Conservation (phyloP, 1,140 invertebrate genomes). For the Zaprionus camerounensis region DNA sequence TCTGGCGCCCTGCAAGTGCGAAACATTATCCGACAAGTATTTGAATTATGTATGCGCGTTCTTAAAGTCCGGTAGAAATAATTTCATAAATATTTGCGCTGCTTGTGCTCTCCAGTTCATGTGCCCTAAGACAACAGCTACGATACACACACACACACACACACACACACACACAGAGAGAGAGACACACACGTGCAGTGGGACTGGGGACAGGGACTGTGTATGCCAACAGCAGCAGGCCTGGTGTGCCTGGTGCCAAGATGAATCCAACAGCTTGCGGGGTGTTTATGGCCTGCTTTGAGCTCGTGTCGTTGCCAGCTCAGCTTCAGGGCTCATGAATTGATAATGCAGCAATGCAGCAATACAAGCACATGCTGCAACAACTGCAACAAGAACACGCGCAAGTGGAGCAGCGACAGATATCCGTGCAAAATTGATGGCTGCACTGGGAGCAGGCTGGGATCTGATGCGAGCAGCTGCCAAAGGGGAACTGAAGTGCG, state of each 20-base stretch:
- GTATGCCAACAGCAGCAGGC: neutral
- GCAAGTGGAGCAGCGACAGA: constrained; percentile 30
- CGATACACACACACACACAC: constrained; percentile 19
- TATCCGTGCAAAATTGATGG: constrained; percentile 70
- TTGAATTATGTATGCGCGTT: constrained; percentile 2
- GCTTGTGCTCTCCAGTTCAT: constrained; percentile 26
- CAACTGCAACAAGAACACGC: constrained; percentile 7
- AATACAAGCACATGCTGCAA: constrained; percentile 21
- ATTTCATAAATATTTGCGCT: constrained; percentile 59
- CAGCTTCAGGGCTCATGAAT: constrained; percentile 64
- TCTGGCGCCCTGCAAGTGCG: neutral
- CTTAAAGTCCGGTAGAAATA: constrained; percentile 16
- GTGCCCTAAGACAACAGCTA: constrained; percentile 13
- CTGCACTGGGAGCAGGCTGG: constrained; percentile 29
- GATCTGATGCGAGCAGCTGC: neutral
- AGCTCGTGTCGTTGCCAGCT: constrained; percentile 42
- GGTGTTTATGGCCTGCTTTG: constrained; percentile 69
- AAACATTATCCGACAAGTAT: neutral
- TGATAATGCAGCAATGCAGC: constrained; percentile 77
- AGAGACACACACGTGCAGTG: neutral
- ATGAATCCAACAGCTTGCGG: constrained; percentile 54
- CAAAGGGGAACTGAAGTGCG: neutral
- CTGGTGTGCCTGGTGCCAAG: constrained; percentile 31
- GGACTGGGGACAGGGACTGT: neutral
- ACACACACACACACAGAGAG: constrained; percentile 22